These are phyloP conservation scores for Perccottus glenii DNA, from an alignment of 2,113 vertebrate genomes.

Conservation along the genomic window DNA sequence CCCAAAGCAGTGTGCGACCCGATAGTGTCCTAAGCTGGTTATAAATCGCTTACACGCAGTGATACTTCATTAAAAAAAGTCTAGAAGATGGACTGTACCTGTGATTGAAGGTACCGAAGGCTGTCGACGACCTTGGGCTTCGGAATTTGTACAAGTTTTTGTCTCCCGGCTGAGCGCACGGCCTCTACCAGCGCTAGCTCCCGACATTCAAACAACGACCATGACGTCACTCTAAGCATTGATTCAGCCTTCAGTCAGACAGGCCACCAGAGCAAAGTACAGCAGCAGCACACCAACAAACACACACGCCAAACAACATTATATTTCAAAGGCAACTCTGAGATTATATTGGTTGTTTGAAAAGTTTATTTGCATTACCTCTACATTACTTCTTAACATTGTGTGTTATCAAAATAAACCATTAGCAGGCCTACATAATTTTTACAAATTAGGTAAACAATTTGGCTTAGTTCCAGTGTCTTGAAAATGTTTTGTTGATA, in stretches of 20 bases:
- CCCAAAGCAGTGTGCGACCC: constrained; percentile 33
- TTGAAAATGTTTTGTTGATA: background rate
- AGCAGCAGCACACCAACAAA: background rate
- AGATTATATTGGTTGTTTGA: background rate
- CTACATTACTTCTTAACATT: background rate
- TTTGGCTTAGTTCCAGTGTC: background rate
- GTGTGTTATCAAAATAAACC: background rate
- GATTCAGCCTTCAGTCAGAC: constrained; percentile 40
- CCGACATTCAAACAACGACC: constrained; percentile 76
- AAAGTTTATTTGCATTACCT: constrained; percentile 23
- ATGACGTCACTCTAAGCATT: constrained; percentile 75
- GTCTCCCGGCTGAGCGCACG: constrained; percentile 61
- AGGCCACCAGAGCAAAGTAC: constrained; percentile 31
- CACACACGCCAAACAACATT: background rate
- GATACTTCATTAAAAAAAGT: background rate
- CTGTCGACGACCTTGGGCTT: constrained; percentile 67
- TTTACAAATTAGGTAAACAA: no score
- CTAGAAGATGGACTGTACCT: constrained; percentile 50
- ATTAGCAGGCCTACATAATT: background rate
- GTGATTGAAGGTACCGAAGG: constrained; percentile 35
- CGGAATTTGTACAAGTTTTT: constrained; percentile 60
- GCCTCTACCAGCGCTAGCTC: constrained; percentile 71
- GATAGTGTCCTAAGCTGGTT: constrained; percentile 22
- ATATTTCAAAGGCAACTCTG: background rate
- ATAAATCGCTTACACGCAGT: background rate